These are phyloP conservation scores for Mirza zaza DNA, from an alignment of 2,113 vertebrate genomes.

Conservation along the genomic window DNA sequence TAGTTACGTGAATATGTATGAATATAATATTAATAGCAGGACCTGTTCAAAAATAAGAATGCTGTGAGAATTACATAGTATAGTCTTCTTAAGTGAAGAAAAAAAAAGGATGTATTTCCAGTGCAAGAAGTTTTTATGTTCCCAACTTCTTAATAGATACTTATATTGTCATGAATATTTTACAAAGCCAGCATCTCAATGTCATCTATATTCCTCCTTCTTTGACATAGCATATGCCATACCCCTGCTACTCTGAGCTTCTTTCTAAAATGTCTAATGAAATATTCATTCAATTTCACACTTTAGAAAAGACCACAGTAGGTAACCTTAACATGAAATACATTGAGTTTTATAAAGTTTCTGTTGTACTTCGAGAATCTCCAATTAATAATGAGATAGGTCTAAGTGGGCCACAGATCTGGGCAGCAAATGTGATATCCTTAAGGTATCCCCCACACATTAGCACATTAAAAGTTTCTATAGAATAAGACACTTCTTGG, in stretches of 20 bases:
- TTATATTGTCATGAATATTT: slow-evolving; percentile 68
- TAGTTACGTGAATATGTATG: neutral
- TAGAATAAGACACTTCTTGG: neutral
- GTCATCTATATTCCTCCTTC: slow-evolving; percentile 63
- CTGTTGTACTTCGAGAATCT: slow-evolving; percentile 27
- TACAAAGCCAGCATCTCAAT: slow-evolving; percentile 50
- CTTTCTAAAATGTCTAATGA: slow-evolving; percentile 69
- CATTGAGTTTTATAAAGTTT: slow-evolving; percentile 68
- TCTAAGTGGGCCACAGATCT: neutral
- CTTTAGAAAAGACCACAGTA: slow-evolving; percentile 66
- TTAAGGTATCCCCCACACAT: neutral
- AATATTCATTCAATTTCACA: slow-evolving; percentile 76
- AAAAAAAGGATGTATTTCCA: neutral
- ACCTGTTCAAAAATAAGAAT: neutral
- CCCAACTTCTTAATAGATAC: slow-evolving; percentile 48
- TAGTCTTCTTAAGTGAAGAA: neutral
- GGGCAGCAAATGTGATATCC: neutral
- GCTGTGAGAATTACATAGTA: neutral
- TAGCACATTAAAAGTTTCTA: neutral
- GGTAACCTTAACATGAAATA: slow-evolving; percentile 68
- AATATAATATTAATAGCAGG: neutral
- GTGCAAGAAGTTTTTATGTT: slow-evolving; percentile 11
- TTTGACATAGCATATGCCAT: slow-evolving; percentile 52
- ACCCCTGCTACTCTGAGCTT: neutral
- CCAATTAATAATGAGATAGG: slow-evolving; percentile 22